Conservation (phyloP, 2,797 vertebrate genomes). For the Acanthurus lineatus region DNA sequence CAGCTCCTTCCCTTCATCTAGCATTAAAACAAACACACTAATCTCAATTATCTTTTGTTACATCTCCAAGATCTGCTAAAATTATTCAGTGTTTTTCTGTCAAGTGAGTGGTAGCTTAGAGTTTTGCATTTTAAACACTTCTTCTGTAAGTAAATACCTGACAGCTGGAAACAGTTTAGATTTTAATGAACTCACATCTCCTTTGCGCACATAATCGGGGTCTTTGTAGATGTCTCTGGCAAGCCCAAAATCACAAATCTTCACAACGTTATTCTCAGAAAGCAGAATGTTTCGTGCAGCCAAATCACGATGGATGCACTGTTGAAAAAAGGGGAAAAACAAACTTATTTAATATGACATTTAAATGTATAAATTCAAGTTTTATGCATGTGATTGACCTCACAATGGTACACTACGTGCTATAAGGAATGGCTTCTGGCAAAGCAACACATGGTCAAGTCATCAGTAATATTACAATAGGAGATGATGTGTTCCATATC, state of each 20-base stretch:
- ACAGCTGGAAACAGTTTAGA: constrained; percentile 8
- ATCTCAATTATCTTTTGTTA: constrained; percentile 2
- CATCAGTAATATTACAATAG: constrained; percentile 63
- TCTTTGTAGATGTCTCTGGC: constrained; percentile 97
- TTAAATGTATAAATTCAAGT: neutral
- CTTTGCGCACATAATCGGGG: constrained; percentile 95
- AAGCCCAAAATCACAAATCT: constrained; percentile 96
- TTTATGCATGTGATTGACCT: constrained; percentile 30
- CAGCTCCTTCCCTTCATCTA: neutral
- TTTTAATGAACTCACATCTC: constrained; percentile 88
- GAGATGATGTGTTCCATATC: constrained; percentile 60
- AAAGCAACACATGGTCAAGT: constrained; percentile 70
- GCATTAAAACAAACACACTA: constrained; percentile 33
- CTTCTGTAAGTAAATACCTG: constrained; percentile 9
- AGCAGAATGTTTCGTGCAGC: constrained; percentile 95
- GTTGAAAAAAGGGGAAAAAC: constrained; percentile 3
- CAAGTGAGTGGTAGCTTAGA: constrained; percentile 22
- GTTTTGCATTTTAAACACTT: constrained; percentile 19
- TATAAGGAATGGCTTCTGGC: constrained; percentile 46
- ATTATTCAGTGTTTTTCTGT: constrained; percentile 29
- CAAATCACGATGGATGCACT: constrained; percentile 96
- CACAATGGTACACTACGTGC: constrained; percentile 12
- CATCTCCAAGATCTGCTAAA: constrained; percentile 26
- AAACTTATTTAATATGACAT: neutral
- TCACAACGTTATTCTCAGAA: constrained; percentile 95